These are phyloP conservation scores for Fragum sueziense DNA, from an alignment of 2,888 invertebrate genomes.

Conservation along the genomic window DNA sequence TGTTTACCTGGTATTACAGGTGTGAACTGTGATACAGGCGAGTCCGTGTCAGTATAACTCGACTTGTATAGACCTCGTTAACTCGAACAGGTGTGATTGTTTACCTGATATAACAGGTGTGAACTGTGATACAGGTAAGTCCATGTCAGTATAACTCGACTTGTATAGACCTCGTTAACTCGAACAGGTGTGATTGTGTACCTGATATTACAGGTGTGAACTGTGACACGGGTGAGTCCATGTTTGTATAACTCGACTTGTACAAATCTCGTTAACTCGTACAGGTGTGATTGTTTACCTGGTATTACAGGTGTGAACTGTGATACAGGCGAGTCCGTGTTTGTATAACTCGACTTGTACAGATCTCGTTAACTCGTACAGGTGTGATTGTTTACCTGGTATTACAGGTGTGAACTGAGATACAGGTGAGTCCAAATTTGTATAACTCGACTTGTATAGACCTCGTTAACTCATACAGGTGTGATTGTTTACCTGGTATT, in stretches of 20 bases:
- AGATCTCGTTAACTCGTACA: constrained; percentile 30
- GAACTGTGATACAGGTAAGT: constrained; percentile 35
- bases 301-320: constrained; percentile 35
- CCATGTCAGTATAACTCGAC: constrained; percentile 34
- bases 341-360: neutral
- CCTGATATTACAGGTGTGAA: constrained; percentile 28
- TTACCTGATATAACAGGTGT: constrained; percentile 28
- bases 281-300: constrained; percentile 25
- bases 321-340: constrained; percentile 25
- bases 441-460: constrained; percentile 37
- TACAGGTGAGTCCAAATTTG: constrained; percentile 29
- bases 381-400: constrained; percentile 32
- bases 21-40: constrained; percentile 32
- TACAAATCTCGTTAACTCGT: constrained; percentile 31
- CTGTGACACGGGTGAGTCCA: constrained; percentile 38
- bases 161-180: constrained; percentile 37
- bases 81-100: constrained; percentile 29
- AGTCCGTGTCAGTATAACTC: constrained; percentile 35
- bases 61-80: constrained; percentile 34
- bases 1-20: constrained; percentile 38
- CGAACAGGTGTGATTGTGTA: constrained; percentile 25
- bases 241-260: constrained; percentile 39
- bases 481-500: constrained; percentile 33
- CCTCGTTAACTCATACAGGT: constrained; percentile 27
- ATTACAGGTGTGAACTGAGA: constrained; percentile 33